phyloP scores from a whole-genome alignment of 2,797 vertebrate species.

The Microctenopoma steveboyesi region DNA sequence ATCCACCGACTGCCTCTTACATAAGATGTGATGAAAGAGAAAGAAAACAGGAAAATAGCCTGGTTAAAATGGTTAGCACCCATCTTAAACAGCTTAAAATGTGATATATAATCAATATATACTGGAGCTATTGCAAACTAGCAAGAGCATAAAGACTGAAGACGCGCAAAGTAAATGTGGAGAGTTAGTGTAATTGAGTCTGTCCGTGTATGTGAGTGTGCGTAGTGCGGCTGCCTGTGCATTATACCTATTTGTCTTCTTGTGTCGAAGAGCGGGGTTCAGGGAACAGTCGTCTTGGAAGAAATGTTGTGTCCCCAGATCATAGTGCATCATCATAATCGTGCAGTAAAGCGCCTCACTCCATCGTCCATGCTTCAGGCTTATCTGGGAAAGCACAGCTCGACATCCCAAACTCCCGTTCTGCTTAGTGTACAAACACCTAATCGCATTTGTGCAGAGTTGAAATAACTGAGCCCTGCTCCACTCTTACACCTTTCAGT shows the following conservation, averaged over 20 bases:
- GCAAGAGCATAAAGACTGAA: slow-evolving; percentile 6
- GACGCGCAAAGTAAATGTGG: background rate
- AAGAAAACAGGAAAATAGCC: slow-evolving; percentile 40
- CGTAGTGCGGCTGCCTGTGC: slow-evolving; percentile 5
- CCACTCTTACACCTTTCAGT: slow-evolving; percentile 48
- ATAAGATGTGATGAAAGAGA: slow-evolving; percentile 39
- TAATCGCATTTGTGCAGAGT: slow-evolving; percentile 71
- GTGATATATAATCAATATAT: too few relatives aligned
- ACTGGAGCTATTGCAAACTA: too few relatives aligned
- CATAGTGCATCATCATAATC: slow-evolving; percentile 72
- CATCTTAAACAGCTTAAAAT: too few relatives aligned
- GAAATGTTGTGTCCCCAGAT: slow-evolving; percentile 70
- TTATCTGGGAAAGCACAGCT: slow-evolving; percentile 61
- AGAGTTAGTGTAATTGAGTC: slow-evolving; percentile 14
- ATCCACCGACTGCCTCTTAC: slow-evolving; percentile 41
- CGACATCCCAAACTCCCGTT: slow-evolving; percentile 51
- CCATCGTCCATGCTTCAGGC: slow-evolving; percentile 48
- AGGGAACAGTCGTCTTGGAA: slow-evolving; percentile 48
- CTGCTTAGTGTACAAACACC: slow-evolving; percentile 63
- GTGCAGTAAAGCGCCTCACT: slow-evolving; percentile 58
- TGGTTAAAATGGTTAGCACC: slow-evolving; percentile 5
- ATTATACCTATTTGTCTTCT: slow-evolving; percentile 44
- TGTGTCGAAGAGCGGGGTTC: slow-evolving; percentile 38
- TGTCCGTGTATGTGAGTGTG: slow-evolving; percentile 19
- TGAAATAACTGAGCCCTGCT: slow-evolving; percentile 59